These are phyloP conservation scores for Diplodus puntazzo DNA, from an alignment of 2,797 vertebrate genomes.

Conservation along the genomic window DNA sequence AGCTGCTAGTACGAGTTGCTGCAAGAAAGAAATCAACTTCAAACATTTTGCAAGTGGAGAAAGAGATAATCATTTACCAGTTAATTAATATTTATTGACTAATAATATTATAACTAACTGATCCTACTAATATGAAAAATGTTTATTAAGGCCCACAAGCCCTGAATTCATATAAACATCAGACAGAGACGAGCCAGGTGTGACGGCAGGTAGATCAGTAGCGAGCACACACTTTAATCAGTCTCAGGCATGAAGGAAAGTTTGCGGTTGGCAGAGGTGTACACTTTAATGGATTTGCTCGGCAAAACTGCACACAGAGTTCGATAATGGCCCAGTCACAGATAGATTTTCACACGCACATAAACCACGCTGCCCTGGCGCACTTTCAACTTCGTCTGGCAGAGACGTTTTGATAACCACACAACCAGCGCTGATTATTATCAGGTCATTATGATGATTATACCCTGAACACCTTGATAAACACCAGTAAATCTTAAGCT, in stretches of 20 bases:
- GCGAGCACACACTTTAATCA: not conserved
- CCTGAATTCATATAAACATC: conserved; percentile 10
- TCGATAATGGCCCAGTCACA: conserved; percentile 4
- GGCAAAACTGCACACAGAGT: conserved; percentile 24
- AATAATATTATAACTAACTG: not conserved
- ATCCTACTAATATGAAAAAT: not conserved
- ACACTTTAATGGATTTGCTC: conserved; percentile 28
- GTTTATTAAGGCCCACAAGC: conserved; percentile 8
- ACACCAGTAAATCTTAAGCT: conserved; percentile 43
- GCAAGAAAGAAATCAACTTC: not conserved
- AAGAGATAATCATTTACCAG: not conserved
- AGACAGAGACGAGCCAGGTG: not conserved
- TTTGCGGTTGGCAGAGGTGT: conserved; percentile 1
- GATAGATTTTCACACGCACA: conserved; percentile 14
- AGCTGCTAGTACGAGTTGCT: not conserved
- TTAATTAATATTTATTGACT: not conserved
- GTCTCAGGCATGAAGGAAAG: not conserved
- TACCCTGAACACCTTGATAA: conserved; percentile 35
- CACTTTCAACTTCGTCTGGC: conserved; percentile 22
- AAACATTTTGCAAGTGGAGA: not conserved
- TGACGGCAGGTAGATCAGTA: conserved; percentile 28
- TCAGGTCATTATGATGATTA: conserved; percentile 41
- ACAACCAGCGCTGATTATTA: conserved; percentile 23
- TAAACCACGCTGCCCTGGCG: conserved; percentile 7
- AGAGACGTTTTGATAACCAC: conserved; percentile 1